Evolutionary conservation across 2,888 invertebrate species (phyloP).

Genomic region (Hybos culiciformis): DNA sequence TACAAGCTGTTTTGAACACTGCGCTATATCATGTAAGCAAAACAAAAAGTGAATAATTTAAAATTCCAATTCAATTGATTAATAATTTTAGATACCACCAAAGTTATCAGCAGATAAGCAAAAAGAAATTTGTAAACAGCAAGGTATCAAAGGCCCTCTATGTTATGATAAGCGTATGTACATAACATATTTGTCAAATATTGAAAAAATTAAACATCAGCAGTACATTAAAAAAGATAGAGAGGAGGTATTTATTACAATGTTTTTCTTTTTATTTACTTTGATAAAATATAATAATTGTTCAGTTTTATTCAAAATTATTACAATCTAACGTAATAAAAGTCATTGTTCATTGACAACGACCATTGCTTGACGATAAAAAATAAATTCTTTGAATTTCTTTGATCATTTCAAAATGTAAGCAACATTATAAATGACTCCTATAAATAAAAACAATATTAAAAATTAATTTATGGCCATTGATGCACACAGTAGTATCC

Average conservation of each 20-base stretch:
- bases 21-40: constrained; percentile 76
- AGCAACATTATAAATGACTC: too few species aligned
- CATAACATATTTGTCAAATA: constrained; percentile 50
- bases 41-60: not conserved
- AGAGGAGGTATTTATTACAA: constrained; percentile 28
- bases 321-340: too few species aligned
- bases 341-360: too few species aligned
- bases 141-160: constrained; percentile 39
- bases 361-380: too few species aligned
- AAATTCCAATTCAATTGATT: not conserved
- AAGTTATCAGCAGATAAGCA: constrained; percentile 31
- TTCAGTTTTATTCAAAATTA: not conserved
- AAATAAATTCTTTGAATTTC: too few species aligned
- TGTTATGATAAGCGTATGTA: constrained; percentile 58
- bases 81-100: constrained; percentile 26
- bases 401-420: too few species aligned
- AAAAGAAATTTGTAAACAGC: constrained; percentile 25
- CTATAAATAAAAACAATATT: too few species aligned
- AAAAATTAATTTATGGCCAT: too few species aligned
- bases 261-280: not conserved
- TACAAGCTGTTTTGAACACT: constrained; percentile 79
- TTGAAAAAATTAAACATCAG: constrained; percentile 46
- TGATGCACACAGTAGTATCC: too few species aligned
- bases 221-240: constrained; percentile 30
- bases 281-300: not conserved